These are phyloP conservation scores for Lota lota DNA, from an alignment of 2,113 vertebrate genomes.

Conservation along the genomic window DNA sequence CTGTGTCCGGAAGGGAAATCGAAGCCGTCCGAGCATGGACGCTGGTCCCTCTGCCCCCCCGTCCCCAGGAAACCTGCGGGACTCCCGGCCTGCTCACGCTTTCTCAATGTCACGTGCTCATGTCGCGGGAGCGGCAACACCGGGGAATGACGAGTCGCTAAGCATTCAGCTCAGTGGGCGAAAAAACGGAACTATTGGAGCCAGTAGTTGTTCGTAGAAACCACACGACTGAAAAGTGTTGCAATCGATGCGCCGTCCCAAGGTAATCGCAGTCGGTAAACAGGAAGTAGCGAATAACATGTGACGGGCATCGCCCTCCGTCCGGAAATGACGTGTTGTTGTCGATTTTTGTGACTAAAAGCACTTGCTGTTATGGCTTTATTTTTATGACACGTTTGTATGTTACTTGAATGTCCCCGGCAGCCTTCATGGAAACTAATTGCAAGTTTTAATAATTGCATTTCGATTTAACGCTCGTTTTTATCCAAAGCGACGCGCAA, in stretches of 20 bases:
- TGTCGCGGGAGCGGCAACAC: conserved; percentile 12
- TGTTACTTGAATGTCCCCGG: too few species aligned
- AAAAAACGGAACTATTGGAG: too few species aligned
- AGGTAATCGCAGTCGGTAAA: conserved; percentile 63
- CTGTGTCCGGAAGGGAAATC: background rate
- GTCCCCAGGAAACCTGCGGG: conserved; percentile 57
- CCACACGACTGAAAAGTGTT: conserved; percentile 17
- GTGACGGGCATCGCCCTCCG: conserved; percentile 54
- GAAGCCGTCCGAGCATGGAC: background rate
- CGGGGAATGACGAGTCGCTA: background rate
- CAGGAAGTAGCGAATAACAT: conserved; percentile 66
- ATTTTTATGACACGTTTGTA: too few species aligned
- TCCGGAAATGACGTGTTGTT: conserved; percentile 26
- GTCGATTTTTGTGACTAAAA: too few species aligned
- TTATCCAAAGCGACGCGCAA: too few species aligned
- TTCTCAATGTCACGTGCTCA: conserved; percentile 52
- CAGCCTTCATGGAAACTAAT: too few species aligned
- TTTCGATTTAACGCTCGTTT: too few species aligned
- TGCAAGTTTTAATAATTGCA: too few species aligned
- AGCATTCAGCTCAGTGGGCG: too few species aligned
- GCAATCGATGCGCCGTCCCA: conserved; percentile 40
- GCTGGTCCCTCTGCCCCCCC: conserved; percentile 1
- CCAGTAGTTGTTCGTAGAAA: too few species aligned
- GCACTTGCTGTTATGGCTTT: too few species aligned
- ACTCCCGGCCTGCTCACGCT: conserved; percentile 59